Base-by-base conservation (phyloP, 2,888 invertebrate species). In the Dorcus parallelipipedus region DNA sequence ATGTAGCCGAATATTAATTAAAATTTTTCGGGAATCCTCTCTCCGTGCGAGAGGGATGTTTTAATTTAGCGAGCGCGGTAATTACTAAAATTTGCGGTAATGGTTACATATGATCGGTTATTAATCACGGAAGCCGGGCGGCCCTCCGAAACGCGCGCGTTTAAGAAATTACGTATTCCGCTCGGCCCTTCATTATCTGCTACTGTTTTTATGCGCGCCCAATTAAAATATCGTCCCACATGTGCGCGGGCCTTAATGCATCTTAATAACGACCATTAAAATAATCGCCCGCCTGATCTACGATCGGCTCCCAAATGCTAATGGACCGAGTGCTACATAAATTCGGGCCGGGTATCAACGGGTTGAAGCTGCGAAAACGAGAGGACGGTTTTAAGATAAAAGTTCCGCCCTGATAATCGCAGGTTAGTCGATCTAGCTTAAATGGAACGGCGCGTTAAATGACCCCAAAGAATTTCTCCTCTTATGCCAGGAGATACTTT, bases 161-260 rank as follows among this genome's bases (percentile, higher is more conserved):
- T 61, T 64, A 56, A 62, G 59, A 59, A 66, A 67, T 67, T 67
- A 67, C 63, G 64, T 63, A 69, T 69, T 67, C 66, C 62, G 59
- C 64, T 66, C 63, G 64, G 67, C 61, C 66, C 66, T 65, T 70
- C 69, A 70, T 70, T 71, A 69, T 66, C 66, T 54, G 68, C 71
- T 67, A 70, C 69, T 68, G 69, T 69, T 69, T 70, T 66, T 65
- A 65, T 63, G 61, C 55, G 64, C 56, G 64, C 56, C 66, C 69
- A 70, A 73, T 72, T 72, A 72, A 72, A 73, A 72, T 71, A 73
- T 72, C 69, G 71, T 70, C 65, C 67, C 64, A 64, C 67, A 68
- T 69, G 71, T 69, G 70, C 67, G 68, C 56, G 51, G 58, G 63
- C 67, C 66, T 71, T 72, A 72, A 72, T 72, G 69, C 67, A 69